phyloP scores from a whole-genome alignment of 2,797 vertebrate species.

The Sebastes taczanowskii region DNA sequence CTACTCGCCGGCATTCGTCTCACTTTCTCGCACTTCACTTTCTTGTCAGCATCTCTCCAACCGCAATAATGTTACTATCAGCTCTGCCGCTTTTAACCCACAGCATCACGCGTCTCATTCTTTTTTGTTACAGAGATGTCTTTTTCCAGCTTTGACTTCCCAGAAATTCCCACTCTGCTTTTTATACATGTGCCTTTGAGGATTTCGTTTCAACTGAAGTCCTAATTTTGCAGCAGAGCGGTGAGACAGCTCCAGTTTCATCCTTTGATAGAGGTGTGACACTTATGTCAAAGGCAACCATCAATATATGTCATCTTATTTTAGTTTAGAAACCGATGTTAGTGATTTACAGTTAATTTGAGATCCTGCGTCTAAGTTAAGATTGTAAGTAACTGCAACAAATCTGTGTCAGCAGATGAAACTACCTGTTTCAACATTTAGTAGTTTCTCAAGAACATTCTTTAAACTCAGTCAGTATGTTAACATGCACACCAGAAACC shows the following conservation, averaged over 20 bases:
- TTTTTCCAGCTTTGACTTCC: neutral
- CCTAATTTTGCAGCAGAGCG: neutral
- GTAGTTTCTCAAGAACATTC: neutral
- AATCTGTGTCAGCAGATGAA: neutral
- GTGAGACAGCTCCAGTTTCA: neutral
- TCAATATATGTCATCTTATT: neutral
- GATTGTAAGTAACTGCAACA: neutral
- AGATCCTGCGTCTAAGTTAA: neutral
- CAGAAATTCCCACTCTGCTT: neutral
- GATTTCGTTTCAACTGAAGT: neutral
- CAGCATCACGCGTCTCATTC: neutral
- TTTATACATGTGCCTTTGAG: neutral
- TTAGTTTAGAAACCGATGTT: neutral
- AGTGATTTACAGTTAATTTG: neutral
- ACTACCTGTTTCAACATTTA: too few relatives aligned
- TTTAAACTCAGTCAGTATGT: neutral
- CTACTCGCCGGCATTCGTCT: conserved; percentile 33
- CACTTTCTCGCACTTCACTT: conserved; percentile 14
- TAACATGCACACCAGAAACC: neutral
- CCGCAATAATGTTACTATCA: neutral
- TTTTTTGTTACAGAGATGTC: neutral
- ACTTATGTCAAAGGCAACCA: neutral
- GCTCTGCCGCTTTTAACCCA: neutral
- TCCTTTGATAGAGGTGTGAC: neutral
- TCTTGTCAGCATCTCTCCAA: conserved; percentile 13